phyloP scores from a whole-genome alignment of 2,113 vertebrate genomes.

The Alces alces region DNA sequence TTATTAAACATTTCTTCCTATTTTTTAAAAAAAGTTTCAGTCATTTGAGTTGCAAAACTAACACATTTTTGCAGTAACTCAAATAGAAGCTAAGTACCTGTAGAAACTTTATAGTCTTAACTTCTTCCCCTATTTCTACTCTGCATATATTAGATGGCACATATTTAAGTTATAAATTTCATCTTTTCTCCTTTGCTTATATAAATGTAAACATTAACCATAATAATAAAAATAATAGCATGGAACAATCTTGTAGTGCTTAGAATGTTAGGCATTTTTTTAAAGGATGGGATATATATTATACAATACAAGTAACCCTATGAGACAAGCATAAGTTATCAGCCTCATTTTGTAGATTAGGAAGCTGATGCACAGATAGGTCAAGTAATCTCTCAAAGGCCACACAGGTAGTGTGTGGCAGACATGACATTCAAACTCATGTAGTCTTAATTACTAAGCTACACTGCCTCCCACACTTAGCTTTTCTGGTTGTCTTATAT shows the following conservation, averaged over 20 bases:
- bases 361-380: background rate
- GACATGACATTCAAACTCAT: background rate
- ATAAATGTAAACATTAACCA: background rate
- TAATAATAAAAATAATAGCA: background rate
- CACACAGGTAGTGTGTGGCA: background rate
- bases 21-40: background rate
- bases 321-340: background rate
- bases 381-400: background rate
- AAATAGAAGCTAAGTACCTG: background rate
- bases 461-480: background rate
- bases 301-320: background rate
- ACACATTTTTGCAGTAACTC: background rate
- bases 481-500: background rate
- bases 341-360: background rate
- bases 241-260: background rate
- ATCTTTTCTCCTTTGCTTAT: slow-evolving; percentile 11
- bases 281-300: background rate
- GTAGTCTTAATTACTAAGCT: background rate
- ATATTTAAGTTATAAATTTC: background rate
- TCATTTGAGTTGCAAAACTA: background rate
- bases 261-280: background rate
- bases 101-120: background rate
- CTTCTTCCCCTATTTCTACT: background rate
- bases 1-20: background rate
- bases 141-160: background rate